A percentile compares a stretch with the other conserved stretches of the same genome.
Conservation (phyloP, 64 coral and sea anemone genomes). For the Anthopleura sola region DNA sequence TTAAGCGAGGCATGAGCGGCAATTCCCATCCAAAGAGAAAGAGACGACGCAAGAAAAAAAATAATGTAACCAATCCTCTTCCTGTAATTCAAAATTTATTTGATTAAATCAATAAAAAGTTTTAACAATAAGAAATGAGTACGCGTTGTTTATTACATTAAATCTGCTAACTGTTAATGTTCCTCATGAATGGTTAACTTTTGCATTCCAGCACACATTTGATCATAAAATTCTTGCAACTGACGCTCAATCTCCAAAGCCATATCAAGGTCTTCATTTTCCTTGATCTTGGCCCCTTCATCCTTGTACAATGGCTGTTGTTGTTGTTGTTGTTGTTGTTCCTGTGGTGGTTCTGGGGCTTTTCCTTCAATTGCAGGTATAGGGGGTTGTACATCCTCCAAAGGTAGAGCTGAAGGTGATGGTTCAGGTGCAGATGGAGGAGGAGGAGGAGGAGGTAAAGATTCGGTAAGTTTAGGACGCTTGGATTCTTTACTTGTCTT, state of each 20-base stretch:
- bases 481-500: background rate
- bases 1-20: background rate
- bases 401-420: background rate
- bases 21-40: background rate
- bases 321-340: background rate
- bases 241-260: slow-evolving; percentile 1
- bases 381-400: background rate
- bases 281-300: background rate
- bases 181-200: background rate
- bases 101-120: slow-evolving; percentile 2
- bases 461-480: slow-evolving; percentile 1
- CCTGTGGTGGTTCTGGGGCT: background rate
- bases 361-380: background rate
- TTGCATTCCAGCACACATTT: slow-evolving; percentile 13
- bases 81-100: too few species aligned
- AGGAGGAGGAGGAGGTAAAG: background rate
- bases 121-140: background rate
- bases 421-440: background rate
- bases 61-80: too few species aligned
- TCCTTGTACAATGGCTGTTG: background rate
- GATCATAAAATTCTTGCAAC: slow-evolving; percentile 11
- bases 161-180: background rate
- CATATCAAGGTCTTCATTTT: background rate
- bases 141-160: background rate
- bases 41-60: too few species aligned